These are phyloP conservation scores for Dendrocopos noguchii DNA, from an alignment of 2,113 vertebrate genomes.

Conservation along the genomic window DNA sequence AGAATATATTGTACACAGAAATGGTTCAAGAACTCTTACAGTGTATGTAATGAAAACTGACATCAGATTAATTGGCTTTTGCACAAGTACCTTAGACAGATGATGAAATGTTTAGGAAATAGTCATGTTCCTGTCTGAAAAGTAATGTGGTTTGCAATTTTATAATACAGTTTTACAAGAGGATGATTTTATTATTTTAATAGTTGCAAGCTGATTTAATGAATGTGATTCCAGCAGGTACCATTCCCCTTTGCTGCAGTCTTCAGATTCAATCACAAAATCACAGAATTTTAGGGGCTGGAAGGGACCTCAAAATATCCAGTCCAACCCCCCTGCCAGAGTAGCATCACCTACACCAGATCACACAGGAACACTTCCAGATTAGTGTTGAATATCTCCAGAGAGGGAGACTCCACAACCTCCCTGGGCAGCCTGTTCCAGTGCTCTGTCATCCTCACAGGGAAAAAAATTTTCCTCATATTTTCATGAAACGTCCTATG, in stretches of 20 bases:
- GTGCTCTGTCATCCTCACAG: no score
- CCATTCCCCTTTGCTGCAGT: background rate
- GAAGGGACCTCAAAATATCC: no score
- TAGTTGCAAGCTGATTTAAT: background rate
- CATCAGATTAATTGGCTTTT: slow-evolving; percentile 1
- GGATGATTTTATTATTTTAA: background rate
- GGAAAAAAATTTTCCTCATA: no score
- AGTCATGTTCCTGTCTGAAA: background rate
- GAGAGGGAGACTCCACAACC: no score
- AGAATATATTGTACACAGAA: background rate
- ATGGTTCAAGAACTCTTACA: background rate
- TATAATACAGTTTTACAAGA: background rate
- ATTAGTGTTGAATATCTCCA: no score
- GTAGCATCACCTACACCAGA: no score
- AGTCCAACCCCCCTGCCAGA: no score
- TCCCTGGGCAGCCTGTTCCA: no score
- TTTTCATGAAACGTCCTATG: no score
- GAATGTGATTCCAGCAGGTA: background rate
- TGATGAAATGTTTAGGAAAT: slow-evolving; percentile 12
- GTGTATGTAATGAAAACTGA: background rate
- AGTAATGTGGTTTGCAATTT: background rate
- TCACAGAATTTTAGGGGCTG: no score
- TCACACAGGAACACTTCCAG: no score
- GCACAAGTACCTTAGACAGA: background rate
- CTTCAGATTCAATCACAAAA: background rate